Percentiles rank a stretch among this genome's conserved stretches.
These are phyloP conservation scores for Muscidifurax raptorellus DNA, from an alignment of 1,140 invertebrate genomes.

Conservation along the genomic window DNA sequence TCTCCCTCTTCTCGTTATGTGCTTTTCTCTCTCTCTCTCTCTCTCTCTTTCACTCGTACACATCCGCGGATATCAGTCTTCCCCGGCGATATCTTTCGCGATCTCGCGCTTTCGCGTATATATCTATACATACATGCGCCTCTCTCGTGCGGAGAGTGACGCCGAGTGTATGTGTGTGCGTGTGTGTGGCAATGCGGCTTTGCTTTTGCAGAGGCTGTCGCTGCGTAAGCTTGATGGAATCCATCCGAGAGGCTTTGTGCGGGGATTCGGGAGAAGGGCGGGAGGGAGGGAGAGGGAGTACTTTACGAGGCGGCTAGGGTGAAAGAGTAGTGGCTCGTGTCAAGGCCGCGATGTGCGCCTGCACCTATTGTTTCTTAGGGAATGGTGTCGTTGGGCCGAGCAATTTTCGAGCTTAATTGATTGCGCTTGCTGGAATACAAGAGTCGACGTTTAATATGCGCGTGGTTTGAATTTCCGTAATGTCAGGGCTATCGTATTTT, in stretches of 20 bases:
- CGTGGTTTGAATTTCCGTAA: too few species aligned
- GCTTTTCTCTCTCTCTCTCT: not conserved
- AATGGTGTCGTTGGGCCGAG: not conserved
- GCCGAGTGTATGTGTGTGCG: too few species aligned
- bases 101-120: constrained; percentile 27
- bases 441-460: too few species aligned
- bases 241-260: not conserved
- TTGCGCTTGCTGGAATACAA: not conserved
- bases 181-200: constrained; percentile 1
- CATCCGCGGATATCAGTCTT: constrained; percentile 30
- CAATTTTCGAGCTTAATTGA: not conserved
- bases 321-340: not conserved
- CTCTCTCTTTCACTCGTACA: not conserved
- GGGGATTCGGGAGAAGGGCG: not conserved
- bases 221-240: constrained; percentile 31
- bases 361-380: not conserved
- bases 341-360: not conserved
- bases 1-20: constrained; percentile 1
- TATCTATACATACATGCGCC: not conserved
- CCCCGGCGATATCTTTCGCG: constrained; percentile 11
- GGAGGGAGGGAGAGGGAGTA: not conserved
- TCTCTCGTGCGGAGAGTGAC: not conserved
- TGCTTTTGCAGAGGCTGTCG: constrained; percentile 14
- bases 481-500: too few species aligned
- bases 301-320: constrained; percentile 22